Conservation (phyloP, 2,888 invertebrate species). For the Sipunculus nudus region DNA sequence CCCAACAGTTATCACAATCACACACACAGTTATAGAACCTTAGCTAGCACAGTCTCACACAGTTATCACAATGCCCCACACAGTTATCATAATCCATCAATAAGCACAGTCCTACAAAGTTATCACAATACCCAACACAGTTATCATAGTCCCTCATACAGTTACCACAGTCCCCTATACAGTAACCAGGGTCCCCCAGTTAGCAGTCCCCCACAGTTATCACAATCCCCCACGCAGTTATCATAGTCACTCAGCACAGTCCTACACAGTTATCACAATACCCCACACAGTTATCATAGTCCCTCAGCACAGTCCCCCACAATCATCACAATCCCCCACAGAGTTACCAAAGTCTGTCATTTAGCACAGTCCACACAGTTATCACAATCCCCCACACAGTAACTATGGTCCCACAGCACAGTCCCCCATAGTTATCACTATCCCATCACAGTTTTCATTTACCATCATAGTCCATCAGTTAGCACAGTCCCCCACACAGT, state of each 20-base stretch:
- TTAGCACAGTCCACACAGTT: too few relatives aligned
- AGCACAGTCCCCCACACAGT: background rate
- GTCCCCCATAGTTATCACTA: background rate
- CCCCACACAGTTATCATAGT: background rate
- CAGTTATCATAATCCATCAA: background rate
- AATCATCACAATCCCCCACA: too few relatives aligned
- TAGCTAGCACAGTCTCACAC: background rate
- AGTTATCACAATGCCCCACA: background rate
- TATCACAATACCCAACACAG: too few relatives aligned
- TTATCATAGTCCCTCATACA: too few relatives aligned
- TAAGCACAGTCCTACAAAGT: background rate
- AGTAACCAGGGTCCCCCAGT: too few relatives aligned
- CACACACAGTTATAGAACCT: background rate
- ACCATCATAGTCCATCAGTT: background rate
- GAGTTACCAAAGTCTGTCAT: too few relatives aligned
- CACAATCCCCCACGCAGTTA: background rate
- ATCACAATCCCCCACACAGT: too few relatives aligned
- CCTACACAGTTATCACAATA: background rate
- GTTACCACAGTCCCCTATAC: too few relatives aligned
- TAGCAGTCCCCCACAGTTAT: background rate
- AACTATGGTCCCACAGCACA: too few relatives aligned
- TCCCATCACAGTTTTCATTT: background rate
- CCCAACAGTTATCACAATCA: background rate
- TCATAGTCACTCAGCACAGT: background rate
- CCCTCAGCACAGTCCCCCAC: background rate